Percentiles rank a stretch among this genome's conserved stretches.
Conservation (phyloP, 2,113 vertebrate species). For the Psilopogon haemacephalus region DNA sequence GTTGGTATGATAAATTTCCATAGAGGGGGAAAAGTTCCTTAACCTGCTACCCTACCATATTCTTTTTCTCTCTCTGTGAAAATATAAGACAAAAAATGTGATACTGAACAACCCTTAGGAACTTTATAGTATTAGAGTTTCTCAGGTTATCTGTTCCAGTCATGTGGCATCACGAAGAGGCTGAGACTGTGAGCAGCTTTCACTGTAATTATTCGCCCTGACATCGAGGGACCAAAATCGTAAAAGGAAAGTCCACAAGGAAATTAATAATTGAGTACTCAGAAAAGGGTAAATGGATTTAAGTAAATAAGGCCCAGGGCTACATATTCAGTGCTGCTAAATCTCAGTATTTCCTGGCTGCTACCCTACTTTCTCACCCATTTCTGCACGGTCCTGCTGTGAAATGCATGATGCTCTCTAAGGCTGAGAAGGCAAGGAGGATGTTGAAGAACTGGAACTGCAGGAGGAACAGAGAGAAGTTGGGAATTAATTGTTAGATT, state of each 20-base stretch:
- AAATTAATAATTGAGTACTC: slow-evolving; percentile 61
- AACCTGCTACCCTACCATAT: too few species aligned
- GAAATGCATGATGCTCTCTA: background rate
- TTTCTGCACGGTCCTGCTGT: background rate
- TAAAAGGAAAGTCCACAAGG: slow-evolving; percentile 37
- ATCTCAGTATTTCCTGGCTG: slow-evolving; percentile 28
- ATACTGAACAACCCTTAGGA: background rate
- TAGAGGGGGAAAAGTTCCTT: too few species aligned
- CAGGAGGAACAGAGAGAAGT: background rate
- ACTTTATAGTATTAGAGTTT: background rate
- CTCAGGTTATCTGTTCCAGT: slow-evolving; percentile 6
- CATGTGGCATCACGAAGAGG: background rate
- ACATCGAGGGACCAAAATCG: slow-evolving; percentile 18
- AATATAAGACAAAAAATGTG: background rate
- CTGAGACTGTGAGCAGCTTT: background rate
- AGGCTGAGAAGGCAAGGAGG: background rate
- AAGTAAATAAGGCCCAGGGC: slow-evolving; percentile 52
- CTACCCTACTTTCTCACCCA: background rate
- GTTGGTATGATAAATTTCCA: too few species aligned
- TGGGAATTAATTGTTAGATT: background rate
- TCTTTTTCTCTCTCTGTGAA: background rate
- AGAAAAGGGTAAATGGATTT: slow-evolving; percentile 45
- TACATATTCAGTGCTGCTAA: background rate
- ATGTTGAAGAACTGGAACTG: background rate
- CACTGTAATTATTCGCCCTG: slow-evolving; percentile 39